phyloP scores from a whole-genome alignment of 1,140 invertebrate species.

The Drosophila orosa region DNA sequence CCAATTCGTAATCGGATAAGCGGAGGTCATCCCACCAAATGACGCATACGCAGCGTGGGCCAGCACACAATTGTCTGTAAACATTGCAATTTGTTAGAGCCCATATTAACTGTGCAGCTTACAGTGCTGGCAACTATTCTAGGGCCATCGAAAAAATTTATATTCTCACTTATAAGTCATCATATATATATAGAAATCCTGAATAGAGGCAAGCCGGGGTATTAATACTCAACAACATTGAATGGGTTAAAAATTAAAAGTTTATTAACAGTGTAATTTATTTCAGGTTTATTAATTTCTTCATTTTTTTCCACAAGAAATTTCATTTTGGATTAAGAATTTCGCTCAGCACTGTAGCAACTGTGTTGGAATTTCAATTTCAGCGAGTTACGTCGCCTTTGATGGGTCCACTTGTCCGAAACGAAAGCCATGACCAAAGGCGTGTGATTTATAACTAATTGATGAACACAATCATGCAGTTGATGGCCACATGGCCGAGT shows the following conservation, averaged over 20 bases:
- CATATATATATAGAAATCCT: background rate
- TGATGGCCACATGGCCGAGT: constrained; percentile 39
- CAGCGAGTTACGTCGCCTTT: constrained; percentile 15
- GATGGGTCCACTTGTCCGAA: constrained; percentile 24
- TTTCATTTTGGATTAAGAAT: background rate
- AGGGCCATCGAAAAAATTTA: background rate
- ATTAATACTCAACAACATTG: background rate
- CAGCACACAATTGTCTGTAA: constrained; percentile 46
- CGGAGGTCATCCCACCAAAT: constrained; percentile 34
- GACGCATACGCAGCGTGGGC: constrained; percentile 51
- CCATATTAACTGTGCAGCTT: background rate
- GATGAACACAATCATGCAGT: constrained; percentile 72
- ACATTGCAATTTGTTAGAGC: constrained; percentile 53
- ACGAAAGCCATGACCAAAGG: constrained; percentile 24
- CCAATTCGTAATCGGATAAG: constrained; percentile 18
- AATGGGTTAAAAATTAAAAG: background rate
- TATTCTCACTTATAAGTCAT: background rate
- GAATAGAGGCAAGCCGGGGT: background rate
- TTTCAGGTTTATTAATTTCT: background rate
- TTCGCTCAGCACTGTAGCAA: constrained; percentile 9
- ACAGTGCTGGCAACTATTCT: constrained; percentile 1
- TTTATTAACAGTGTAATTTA: background rate
- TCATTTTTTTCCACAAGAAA: background rate
- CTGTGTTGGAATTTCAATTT: constrained; percentile 30
- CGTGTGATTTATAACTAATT: constrained; percentile 79